Evolutionary conservation across 2,113 vertebrate genomes (phyloP).

Genomic region (Charadrius vociferus): DNA sequence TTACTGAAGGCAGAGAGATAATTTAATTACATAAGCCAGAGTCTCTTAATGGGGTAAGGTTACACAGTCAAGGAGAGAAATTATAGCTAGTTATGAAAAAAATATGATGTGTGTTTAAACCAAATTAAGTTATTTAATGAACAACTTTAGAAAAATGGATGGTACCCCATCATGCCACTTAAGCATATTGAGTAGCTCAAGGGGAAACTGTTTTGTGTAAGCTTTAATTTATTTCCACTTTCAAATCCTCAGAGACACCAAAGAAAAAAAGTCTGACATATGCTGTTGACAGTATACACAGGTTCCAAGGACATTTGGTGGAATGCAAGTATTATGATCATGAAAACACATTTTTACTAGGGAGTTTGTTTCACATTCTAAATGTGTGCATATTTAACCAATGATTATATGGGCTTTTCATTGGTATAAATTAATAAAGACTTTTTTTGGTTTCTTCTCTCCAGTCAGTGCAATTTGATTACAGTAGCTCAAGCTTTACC

Average conservation of each 20-base stretch:
- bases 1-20: slow-evolving; percentile 13
- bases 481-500: not conserved
- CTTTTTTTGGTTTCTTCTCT: not conserved
- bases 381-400: not conserved
- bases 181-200: slow-evolving; percentile 55
- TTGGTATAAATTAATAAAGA: not conserved
- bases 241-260: slow-evolving; percentile 49
- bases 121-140: slow-evolving; percentile 69
- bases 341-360: not conserved
- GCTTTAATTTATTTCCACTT: slow-evolving; percentile 71
- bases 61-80: slow-evolving; percentile 56
- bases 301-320: slow-evolving; percentile 52
- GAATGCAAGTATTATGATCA: not conserved
- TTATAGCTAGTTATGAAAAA: slow-evolving; percentile 14
- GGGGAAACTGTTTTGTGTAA: slow-evolving; percentile 45
- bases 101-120: slow-evolving; percentile 40
- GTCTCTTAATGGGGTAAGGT: slow-evolving; percentile 10
- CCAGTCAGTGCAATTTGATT: not conserved
- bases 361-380: not conserved
- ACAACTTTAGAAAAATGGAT: slow-evolving; percentile 50
- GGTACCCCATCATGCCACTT: slow-evolving; percentile 11
- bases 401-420: not conserved
- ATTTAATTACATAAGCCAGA: slow-evolving; percentile 33
- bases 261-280: not conserved
- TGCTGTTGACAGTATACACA: not conserved